Percentiles rank a stretch among this genome's conserved stretches.
phyloP scores from a whole-genome alignment of 2,797 vertebrate species.

The Ficedula albicollis region DNA sequence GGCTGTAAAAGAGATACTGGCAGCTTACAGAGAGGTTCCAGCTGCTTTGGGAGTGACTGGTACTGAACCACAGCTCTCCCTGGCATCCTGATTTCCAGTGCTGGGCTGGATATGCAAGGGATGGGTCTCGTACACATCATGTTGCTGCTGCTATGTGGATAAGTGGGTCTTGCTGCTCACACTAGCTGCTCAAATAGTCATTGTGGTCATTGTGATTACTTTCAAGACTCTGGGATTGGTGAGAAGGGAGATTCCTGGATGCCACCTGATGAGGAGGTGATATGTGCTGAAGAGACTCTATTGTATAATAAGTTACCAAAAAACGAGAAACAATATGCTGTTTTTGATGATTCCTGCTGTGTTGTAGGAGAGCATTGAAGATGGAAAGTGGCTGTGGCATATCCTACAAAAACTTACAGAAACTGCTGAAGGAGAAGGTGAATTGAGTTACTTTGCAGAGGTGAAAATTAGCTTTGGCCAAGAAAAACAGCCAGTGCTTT shows the following conservation, averaged over 20 bases:
- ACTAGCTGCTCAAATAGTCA: not conserved
- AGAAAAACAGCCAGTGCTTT: not conserved
- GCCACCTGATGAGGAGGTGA: not conserved
- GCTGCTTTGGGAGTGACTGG: too few relatives aligned
- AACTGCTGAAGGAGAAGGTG: not conserved
- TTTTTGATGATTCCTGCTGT: not conserved
- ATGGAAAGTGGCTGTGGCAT: not conserved
- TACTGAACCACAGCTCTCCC: not conserved
- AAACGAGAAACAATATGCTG: not conserved
- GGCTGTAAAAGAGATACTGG: not conserved
- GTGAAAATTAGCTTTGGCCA: not conserved
- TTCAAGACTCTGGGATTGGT: not conserved
- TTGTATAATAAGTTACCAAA: not conserved
- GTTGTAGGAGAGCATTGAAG: not conserved
- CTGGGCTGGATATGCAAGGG: not conserved
- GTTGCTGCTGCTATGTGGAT: not conserved
- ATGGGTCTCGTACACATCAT: not conserved
- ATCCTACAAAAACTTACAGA: not conserved
- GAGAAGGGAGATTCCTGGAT: not conserved
- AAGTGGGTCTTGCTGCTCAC: not conserved
- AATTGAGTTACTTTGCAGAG: not conserved
- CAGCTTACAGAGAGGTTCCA: not conserved
- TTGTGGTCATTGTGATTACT: too few relatives aligned
- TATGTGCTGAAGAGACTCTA: not conserved
- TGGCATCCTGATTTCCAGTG: not conserved